These are phyloP conservation scores for Danionella dracula DNA, from an alignment of 2,797 vertebrate genomes.

Conservation along the genomic window DNA sequence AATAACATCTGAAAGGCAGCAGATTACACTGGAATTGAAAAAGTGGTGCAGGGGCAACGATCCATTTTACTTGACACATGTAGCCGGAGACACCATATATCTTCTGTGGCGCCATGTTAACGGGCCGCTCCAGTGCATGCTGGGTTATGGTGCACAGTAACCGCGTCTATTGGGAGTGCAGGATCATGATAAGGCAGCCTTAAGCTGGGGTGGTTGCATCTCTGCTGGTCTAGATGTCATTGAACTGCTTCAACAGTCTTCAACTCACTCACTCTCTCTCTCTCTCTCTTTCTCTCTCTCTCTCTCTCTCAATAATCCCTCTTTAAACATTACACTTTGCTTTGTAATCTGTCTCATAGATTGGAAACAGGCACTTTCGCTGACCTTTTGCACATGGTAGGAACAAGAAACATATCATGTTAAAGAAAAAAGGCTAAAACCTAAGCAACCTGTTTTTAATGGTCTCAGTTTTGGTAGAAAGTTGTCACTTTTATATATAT, in stretches of 20 bases:
- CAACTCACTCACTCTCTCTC: background rate
- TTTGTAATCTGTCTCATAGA: slow-evolving; percentile 49
- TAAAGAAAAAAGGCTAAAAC: too few species aligned
- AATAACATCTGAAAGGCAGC: slow-evolving; percentile 46
- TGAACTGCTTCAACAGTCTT: slow-evolving; percentile 46
- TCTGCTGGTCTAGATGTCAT: slow-evolving; percentile 62
- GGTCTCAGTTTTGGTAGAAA: too few species aligned
- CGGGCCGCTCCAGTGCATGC: background rate
- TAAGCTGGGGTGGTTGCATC: slow-evolving; percentile 53
- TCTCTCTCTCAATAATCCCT: slow-evolving; percentile 52
- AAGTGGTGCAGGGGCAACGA: background rate
- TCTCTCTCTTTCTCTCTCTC: background rate
- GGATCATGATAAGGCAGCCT: slow-evolving; percentile 61
- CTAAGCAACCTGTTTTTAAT: too few species aligned
- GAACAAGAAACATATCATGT: background rate
- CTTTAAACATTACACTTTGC: slow-evolving; percentile 63
- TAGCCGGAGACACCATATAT: background rate
- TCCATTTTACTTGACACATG: slow-evolving; percentile 30
- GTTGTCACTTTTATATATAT: too few species aligned
- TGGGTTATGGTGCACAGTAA: background rate
- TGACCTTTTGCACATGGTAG: background rate
- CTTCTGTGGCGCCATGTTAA: background rate
- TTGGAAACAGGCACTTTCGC: background rate
- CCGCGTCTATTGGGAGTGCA: slow-evolving; percentile 39
- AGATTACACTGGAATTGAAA: slow-evolving; percentile 47